Evolutionary conservation across 2,113 vertebrate genomes (phyloP), one percentile per base, ranked within the genome.

Genomic region (Pseudolaguvia tuberculata): DNA sequence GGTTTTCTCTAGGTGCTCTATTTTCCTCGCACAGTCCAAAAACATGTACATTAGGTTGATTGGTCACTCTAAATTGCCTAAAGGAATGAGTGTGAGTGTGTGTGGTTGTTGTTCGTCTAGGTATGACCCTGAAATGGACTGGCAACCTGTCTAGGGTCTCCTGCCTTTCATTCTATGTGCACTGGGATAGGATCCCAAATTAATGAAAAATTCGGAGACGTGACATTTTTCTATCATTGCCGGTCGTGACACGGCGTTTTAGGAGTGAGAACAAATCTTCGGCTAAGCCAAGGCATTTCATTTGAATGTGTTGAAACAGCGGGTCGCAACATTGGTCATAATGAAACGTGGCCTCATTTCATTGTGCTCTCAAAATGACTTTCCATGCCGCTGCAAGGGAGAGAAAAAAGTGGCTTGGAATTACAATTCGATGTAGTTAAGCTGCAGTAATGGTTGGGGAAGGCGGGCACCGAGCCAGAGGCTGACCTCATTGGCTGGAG

Each of bases 291-390:
- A 25, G 18, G 45, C 74, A 52, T 84, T 86, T 85, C 82, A 82
- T 76, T 79, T 75, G 84, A 84, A 86, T 83, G 78, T 82, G 78
- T 80, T 84, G 73, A 85, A 89, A 86, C 80, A 82, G 71, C 83
- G 65, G 72, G 56, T 69, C 80, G 76, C 83, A 78, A 78, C 73
- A 80, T 78, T 84, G 80, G 73, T 87, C 77, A 73, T 84, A 82
- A 85, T 80, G 80, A 80, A 84, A 86, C 81, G 80, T 75, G n/a
- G 18, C 61, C 76, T 80, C 55, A 80, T 83, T 87, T 84, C 77
- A 84, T 83, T 88, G 79, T 85, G 81, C 77, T 82, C 20, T 31
- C 70, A 79, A 87, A 89, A 89, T 87, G 80, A 83, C 82, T 87
- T 87, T 87, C 83, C 83, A 72, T 63, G 80, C 73, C 70, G 81